phyloP scores from a whole-genome alignment of 2,888 invertebrate species.

The Dolichomitus sp. region DNA sequence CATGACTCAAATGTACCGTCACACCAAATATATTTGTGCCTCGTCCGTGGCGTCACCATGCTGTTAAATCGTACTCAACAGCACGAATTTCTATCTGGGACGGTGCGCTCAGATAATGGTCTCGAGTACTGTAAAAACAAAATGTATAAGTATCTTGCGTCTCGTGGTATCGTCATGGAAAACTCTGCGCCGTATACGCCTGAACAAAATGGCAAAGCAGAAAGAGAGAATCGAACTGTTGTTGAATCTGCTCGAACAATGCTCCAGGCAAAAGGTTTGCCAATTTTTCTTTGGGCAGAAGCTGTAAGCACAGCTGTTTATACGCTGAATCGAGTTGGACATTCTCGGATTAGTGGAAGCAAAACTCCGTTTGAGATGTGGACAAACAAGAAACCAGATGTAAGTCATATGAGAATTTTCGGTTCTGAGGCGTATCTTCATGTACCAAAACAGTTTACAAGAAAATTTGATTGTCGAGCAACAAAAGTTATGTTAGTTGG shows the following conservation, averaged over 20 bases:
- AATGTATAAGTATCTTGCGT: constrained; percentile 59
- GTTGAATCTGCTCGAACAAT: constrained; percentile 72
- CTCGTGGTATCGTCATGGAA: constrained; percentile 70
- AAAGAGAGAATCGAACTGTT: constrained; percentile 74
- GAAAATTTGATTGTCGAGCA: constrained; percentile 68
- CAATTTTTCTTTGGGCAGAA: constrained; percentile 67
- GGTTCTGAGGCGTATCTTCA: constrained; percentile 60
- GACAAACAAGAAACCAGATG: constrained; percentile 63
- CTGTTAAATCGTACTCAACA: no score
- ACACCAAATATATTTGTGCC: no score
- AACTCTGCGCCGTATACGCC: constrained; percentile 71
- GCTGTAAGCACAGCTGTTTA: constrained; percentile 70
- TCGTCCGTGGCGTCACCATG: no score
- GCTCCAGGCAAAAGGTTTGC: constrained; percentile 58
- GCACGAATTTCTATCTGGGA: no score
- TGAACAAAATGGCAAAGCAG: constrained; percentile 74
- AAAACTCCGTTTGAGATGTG: constrained; percentile 68
- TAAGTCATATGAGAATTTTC: constrained; percentile 59
- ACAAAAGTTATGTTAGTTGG: constrained; percentile 64
- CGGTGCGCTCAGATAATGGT: constrained; percentile 50
- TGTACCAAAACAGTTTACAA: constrained; percentile 55
- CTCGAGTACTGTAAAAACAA: background rate
- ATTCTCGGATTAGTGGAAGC: background rate
- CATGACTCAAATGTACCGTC: no score
- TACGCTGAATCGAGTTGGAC: constrained; percentile 6